phyloP scores from a whole-genome alignment of 2,797 vertebrate species.

The Parauchenoglanis ngamensis region DNA sequence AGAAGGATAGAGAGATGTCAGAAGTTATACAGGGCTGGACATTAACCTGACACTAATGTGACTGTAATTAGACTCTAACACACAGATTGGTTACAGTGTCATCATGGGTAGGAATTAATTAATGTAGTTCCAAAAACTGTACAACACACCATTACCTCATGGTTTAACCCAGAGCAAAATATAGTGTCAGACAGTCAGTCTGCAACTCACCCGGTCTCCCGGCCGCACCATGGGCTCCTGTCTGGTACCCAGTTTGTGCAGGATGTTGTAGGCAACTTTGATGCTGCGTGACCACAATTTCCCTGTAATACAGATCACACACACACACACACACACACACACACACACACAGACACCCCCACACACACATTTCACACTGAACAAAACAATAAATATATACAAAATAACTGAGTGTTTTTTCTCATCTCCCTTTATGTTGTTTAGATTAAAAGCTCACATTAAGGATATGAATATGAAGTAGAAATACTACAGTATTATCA shows the following conservation, averaged over 20 bases:
- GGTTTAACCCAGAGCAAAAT: background rate
- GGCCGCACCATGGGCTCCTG: constrained; percentile 98
- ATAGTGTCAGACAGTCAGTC: background rate
- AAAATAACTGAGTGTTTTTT: background rate
- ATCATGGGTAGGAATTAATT: too few relatives aligned
- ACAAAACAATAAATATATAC: background rate
- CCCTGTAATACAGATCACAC: constrained; percentile 74
- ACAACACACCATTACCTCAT: background rate
- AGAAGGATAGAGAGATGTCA: background rate
- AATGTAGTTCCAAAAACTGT: too few relatives aligned
- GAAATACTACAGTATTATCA: background rate
- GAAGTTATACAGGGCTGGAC: background rate
- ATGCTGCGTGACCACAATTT: constrained; percentile 99
- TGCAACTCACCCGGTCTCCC: constrained; percentile 89
- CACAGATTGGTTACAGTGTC: background rate
- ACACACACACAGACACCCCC: background rate
- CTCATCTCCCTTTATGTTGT: background rate
- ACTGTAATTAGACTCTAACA: background rate
- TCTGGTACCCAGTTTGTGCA: constrained; percentile 98
- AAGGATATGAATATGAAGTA: background rate
- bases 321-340: constrained; percentile 27
- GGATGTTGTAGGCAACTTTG: constrained; percentile 98
- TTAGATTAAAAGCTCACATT: background rate
- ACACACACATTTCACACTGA: background rate
- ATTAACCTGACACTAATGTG: constrained; percentile 17